Base-by-base conservation (phyloP, 2,888 invertebrate species). In the Hemistola chrysoprasaria region DNA sequence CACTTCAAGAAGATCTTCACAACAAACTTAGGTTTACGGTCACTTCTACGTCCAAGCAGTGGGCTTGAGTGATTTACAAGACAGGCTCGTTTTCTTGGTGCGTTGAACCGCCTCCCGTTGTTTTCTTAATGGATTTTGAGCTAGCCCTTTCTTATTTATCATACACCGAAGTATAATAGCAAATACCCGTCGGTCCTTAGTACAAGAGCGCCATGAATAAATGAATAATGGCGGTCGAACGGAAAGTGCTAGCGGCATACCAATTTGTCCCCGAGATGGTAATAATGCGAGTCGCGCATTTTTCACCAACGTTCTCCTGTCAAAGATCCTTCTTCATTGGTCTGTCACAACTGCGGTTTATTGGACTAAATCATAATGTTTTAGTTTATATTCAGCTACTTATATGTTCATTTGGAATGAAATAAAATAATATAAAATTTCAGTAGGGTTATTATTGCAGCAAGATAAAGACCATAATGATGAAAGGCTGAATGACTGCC, bases 161-260 rank as follows among this genome's bases (percentile, higher is more conserved):
- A 58, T 47, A 56, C 49, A 56, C 49, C 49, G 54, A 63, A 63
- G 56, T 65, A 56, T 59, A 68, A 64, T 60, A 67, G 70, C 59
- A 59, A 72, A 68, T 71, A 71, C 64, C 59, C 61, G 56, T 53
- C 58, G 62, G 62, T 61, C 60, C 62, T 69, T 66, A 70, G 75
- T 71, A 76, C 71, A 76, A 64, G 70, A 72, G 67, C 67, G 65
- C 75, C 73, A 83, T 85, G 84, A 83, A 82, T 84, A 85, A 85
- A 85, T 85, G 85, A 85, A 80, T 81, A 84, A 85, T 84, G 70
- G 69, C 78, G 72, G 76, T 75, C 69, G 71, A 75, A 68, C 70
- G 68, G 63, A 70, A 71, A 69, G 69, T 70, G 77, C 78, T 69
- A 59, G 73, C 72, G 72, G 85, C 79, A 85, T 83, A 85, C 80